Evolutionary conservation across 2,888 invertebrate species (phyloP).

Genomic region (Apodemia hepburni): DNA sequence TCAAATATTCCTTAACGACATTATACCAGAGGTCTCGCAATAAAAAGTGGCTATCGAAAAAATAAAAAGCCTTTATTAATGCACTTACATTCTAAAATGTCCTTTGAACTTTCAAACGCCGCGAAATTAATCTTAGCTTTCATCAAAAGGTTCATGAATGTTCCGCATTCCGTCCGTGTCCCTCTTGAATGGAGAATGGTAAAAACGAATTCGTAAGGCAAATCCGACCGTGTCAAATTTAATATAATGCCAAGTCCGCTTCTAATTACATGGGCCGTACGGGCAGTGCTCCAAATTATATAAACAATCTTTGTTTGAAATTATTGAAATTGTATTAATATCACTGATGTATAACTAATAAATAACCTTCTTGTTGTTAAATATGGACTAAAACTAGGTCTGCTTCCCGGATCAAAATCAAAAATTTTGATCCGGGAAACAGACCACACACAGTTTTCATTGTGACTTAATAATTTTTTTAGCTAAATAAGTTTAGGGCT

Average conservation of each 20-base stretch:
- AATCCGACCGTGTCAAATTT: conserved; percentile 24
- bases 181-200: conserved; percentile 45
- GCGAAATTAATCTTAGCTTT: conserved; percentile 74
- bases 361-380: too few species aligned
- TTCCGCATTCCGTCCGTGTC: conserved; percentile 58
- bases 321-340: conserved; percentile 5
- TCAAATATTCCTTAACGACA: too few species aligned
- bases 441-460: too few species aligned
- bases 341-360: too few species aligned
- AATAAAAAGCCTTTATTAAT: conserved; percentile 70
- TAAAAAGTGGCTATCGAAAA: conserved; percentile 39
- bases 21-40: too few species aligned
- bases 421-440: too few species aligned
- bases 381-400: too few species aligned
- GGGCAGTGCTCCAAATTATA: conserved; percentile 14
- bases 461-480: too few species aligned
- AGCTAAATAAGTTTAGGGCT: too few species aligned
- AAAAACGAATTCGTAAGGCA: conserved; percentile 32
- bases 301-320: conserved; percentile 15
- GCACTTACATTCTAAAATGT: conserved; percentile 76
- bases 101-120: conserved; percentile 66
- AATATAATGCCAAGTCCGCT: conserved; percentile 23
- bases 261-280: conserved; percentile 13
- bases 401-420: too few species aligned
- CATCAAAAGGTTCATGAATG: conserved; percentile 71